Conservation (phyloP, 2,888 invertebrate genomes). For the Oscheius onirici region DNA sequence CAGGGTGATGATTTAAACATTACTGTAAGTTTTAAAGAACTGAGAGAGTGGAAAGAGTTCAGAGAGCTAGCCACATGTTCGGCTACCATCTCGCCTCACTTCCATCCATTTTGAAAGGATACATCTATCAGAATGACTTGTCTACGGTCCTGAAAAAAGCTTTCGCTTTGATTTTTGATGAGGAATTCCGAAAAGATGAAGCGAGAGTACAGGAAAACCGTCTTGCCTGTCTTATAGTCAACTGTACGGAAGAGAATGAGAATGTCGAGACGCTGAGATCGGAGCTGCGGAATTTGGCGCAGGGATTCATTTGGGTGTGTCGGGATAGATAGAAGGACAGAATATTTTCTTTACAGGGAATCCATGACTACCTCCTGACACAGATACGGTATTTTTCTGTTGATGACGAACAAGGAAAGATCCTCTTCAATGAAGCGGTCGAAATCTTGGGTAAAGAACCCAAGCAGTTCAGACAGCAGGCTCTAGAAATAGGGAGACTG, state of each 20-base stretch:
- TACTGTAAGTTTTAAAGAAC: not conserved
- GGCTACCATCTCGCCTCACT: not conserved
- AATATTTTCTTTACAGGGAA: too few species aligned
- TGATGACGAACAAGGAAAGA: not conserved
- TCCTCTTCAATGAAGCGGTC: not conserved
- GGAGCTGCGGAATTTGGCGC: conserved; percentile 1
- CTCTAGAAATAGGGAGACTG: too few species aligned
- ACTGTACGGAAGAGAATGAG: not conserved
- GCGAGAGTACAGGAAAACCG: not conserved
- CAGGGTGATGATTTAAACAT: not conserved
- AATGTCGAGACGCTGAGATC: not conserved
- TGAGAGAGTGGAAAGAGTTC: not conserved
- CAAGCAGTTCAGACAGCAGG: too few species aligned
- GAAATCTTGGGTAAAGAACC: not conserved
- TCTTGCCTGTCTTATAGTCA: not conserved
- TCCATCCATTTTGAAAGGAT: not conserved
- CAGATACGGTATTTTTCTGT: too few species aligned
- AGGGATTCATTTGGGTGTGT: not conserved
- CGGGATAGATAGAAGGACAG: too few species aligned
- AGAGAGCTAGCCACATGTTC: not conserved
- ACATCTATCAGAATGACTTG: conserved; percentile 2
- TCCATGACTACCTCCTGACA: too few species aligned
- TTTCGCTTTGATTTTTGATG: not conserved
- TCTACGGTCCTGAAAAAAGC: not conserved
- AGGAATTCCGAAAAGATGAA: not conserved